Evolutionary conservation across 2,888 invertebrate species (phyloP).

Genomic region (Aspidiotus destructor): DNA sequence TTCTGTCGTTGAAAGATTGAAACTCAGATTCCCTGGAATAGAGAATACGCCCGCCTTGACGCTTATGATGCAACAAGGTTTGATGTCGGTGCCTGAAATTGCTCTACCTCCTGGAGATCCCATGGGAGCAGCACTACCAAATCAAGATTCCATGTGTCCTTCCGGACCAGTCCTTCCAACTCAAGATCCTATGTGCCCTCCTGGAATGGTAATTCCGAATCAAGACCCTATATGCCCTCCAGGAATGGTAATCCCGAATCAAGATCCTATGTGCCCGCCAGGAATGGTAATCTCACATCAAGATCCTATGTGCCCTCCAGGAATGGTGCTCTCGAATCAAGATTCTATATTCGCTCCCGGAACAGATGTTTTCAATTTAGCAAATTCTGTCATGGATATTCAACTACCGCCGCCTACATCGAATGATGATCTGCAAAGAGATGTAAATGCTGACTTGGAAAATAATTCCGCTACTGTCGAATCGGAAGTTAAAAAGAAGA

Average conservation of each 20-base stretch:
- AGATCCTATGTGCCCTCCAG: background rate
- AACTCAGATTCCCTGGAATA: background rate
- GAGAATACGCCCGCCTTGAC: background rate
- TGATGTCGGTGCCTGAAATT: background rate
- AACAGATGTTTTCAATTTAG: background rate
- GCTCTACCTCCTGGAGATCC: background rate
- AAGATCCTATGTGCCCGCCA: background rate
- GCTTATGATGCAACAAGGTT: background rate
- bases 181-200: background rate
- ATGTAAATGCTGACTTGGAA: background rate
- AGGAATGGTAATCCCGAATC: background rate
- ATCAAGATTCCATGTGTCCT: background rate
- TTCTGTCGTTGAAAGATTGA: constrained; percentile 8
- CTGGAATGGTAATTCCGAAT: background rate
- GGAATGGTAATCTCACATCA: background rate
- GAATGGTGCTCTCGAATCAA: background rate
- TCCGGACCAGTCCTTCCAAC: background rate
- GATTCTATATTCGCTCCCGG: background rate
- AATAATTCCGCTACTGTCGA: background rate
- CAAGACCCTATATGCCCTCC: background rate
- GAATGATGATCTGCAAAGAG: background rate
- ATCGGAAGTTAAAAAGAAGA: constrained; percentile 39
- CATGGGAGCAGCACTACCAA: background rate
- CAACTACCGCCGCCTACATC: background rate
- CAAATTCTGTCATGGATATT: background rate